Base-by-base conservation (phyloP, 1,140 invertebrate species). In the Dendrolimus kikuchii region DNA sequence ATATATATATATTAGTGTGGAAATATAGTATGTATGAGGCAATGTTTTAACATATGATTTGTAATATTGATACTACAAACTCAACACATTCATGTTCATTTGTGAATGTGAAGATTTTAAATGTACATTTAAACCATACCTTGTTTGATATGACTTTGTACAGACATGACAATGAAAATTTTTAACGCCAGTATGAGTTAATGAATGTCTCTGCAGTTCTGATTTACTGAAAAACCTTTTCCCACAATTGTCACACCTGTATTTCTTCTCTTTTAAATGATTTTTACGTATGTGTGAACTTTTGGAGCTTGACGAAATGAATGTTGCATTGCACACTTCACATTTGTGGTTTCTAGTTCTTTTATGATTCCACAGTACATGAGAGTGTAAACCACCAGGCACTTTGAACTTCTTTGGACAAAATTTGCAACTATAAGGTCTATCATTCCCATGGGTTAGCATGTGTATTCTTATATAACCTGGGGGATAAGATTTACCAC, bases 351-450 rank as follows among this genome's bases (percentile, higher is more conserved):
- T 81, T 51, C 77, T 73, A 5, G 80, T 82, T 53, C 78, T 71
- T 54, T 87, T 87, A 54, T 88, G 87, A 57, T 85, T 87, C 81
- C 81, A 88, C 38, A 85, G 50, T 9, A 88, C 54, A 54, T 88
- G 87, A 4, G 84, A 87, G 56, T 87, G 76, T 6, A 88, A 64
- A 10, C 82, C 79, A 6, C 81, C 77, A 0, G 75, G 80, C 3
- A 86, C 83, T 74, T 88, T 88, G 42, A 88, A 88, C 23, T 77
- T 84, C 52, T 88, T 88, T 40, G 79, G 83, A 55, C 87, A 88
- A 49, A 75, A 84, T 62, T 85, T 81, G 61, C 87, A 88, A 40
- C 74, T 75, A 56, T 86, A 88, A 4, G 74, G 71, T 9, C 73
- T 57, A 46, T 81, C 70, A 49, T 69, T 80, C 36, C 84, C 76